Evolutionary conservation across 2,888 invertebrate species (phyloP).

Genomic region (Helleia helle): DNA sequence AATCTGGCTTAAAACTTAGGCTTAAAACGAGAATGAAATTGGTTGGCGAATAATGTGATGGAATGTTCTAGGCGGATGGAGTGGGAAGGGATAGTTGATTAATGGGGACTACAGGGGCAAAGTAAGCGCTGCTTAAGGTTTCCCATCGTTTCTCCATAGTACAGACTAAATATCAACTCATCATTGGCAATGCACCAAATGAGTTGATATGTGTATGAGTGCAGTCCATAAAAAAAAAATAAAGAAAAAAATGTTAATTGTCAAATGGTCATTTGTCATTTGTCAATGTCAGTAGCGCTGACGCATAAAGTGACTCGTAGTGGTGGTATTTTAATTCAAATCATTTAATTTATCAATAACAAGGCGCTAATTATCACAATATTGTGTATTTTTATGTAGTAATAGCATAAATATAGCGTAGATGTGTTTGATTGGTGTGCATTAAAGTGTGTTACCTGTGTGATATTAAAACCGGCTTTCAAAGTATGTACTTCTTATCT

Average conservation of each 20-base stretch:
- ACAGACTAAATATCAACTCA: no score
- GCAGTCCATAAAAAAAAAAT: neutral
- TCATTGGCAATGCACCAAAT: no score
- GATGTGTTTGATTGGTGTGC: neutral
- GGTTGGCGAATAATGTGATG: no score
- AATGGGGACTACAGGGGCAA: no score
- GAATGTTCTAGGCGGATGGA: no score
- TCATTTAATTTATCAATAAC: neutral
- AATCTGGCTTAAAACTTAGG: no score
- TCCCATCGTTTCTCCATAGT: no score
- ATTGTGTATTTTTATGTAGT: neutral
- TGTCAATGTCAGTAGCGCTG: neutral
- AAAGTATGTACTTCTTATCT: neutral
- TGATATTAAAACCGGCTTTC: neutral
- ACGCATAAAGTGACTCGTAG: constrained; percentile 5
- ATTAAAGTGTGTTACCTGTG: neutral
- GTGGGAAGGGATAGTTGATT: no score
- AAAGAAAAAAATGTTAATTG: neutral
- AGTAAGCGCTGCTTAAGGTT: no score
- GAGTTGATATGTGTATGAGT: no score
- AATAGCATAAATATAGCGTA: neutral
- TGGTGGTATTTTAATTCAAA: neutral
- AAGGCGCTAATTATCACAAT: neutral
- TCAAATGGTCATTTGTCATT: neutral
- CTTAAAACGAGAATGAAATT: no score